Evolutionary conservation across 37 sponge, comb jelly and placozoan species (phyloP), one percentile per base, ranked within the genome.

Genomic region (Oopsacas minuta): DNA sequence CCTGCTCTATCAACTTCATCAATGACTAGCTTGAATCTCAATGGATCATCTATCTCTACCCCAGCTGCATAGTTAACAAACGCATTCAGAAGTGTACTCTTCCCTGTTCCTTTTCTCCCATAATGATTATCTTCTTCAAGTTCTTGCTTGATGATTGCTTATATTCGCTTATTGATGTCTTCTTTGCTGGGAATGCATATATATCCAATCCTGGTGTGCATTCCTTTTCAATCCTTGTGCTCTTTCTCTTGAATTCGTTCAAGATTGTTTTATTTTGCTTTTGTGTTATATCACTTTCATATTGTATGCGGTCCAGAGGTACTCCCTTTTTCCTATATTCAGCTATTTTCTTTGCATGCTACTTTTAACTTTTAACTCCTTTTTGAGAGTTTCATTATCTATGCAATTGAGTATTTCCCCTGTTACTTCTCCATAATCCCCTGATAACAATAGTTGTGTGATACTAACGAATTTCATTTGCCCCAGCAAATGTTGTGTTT

Each of bases 41-140:
- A 61, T 25, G 7, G 7, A 61, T 61, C 75, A 32, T 61, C 75
- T 34, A 61, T 61, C 22, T 61, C 75, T 61, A 61, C 75, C 28
- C 75, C 75, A 5, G 75, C 75, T 12, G 75, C 75, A n/a, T 61
- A 61, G 75, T 61, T 61, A 3, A 61, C 75, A 34, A 61, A 61
- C 28, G 75, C 75, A 12, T 61, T 61, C 22, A 61, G 22, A 20
- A 61, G 22, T 20, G 75, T 61, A 34, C 75, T 61, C 28, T 61
- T 61, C 7, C 75, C 75, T 25, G 75, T 61, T 34, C 75, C 75
- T 7, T 61, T 34, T 61, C 75, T 25, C 75, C 75, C 75, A 61
- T 61, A 25, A 61, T 61, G 7, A 61, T 61, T 20, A 61, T 61
- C 30, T 61, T 61, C 28, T 61, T 61, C 28, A 61, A n/a, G 28